These are phyloP conservation scores for Crenichthys baileyi DNA, from an alignment of 2,797 vertebrate genomes.

Conservation along the genomic window DNA sequence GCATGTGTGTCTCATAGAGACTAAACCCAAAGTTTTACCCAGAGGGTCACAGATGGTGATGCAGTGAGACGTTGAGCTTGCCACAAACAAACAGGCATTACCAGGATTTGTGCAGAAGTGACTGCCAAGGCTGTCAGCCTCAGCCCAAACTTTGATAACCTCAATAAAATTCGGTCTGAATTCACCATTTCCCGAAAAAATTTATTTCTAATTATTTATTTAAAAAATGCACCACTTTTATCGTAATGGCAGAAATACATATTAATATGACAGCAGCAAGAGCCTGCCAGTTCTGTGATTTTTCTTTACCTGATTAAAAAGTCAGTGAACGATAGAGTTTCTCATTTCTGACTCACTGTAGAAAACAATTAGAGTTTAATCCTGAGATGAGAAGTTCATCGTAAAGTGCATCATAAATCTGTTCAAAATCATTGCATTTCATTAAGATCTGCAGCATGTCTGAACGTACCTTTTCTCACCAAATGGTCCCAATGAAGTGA, in stretches of 20 bases:
- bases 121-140: constrained; percentile 3
- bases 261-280: background rate
- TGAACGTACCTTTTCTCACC: no score
- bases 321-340: background rate
- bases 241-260: background rate
- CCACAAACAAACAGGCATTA: constrained; percentile 26
- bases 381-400: background rate
- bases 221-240: background rate
- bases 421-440: background rate
- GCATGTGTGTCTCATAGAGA: background rate
- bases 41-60: constrained; percentile 25
- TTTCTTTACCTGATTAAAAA: background rate
- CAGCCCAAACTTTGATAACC: background rate
- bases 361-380: background rate
- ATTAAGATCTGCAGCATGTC: background rate
- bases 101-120: background rate
- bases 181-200: background rate
- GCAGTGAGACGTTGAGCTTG: constrained; percentile 10
- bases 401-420: background rate
- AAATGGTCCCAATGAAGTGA: no score
- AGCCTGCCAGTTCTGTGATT: background rate
- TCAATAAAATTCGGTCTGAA: background rate
- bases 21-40: constrained; percentile 1
- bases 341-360: background rate
- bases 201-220: background rate